Evolutionary conservation across 2,113 vertebrate species (phyloP).

Genomic region (Conger conger): DNA sequence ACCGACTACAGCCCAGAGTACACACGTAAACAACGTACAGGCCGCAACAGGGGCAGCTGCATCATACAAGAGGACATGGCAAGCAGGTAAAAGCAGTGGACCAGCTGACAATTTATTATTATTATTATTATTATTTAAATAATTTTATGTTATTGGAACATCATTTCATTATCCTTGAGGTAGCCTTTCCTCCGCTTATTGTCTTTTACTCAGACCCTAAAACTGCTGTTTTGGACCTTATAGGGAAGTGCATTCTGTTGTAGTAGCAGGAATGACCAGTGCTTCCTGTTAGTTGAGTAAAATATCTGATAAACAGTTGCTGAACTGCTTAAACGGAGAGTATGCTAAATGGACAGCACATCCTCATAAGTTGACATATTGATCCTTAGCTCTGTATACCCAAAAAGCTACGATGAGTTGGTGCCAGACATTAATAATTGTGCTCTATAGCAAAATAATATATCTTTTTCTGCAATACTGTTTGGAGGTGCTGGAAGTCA

Average conservation of each 20-base stretch:
- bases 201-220: neutral
- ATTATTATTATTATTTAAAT: neutral
- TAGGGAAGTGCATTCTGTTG: neutral
- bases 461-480: neutral
- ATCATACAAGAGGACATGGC: constrained; percentile 70
- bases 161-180: too few relatives aligned
- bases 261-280: neutral
- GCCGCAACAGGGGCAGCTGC: constrained; percentile 72
- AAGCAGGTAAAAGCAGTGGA: constrained; percentile 66
- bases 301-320: too few relatives aligned
- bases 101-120: neutral
- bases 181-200: neutral
- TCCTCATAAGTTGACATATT: neutral
- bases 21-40: constrained; percentile 70
- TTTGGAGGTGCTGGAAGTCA: neutral
- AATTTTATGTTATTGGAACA: neutral
- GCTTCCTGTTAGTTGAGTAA: too few relatives aligned
- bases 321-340: too few relatives aligned
- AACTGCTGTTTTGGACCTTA: neutral
- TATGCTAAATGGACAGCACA: too few relatives aligned
- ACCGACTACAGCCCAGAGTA: constrained; percentile 65
- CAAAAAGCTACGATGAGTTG: too few relatives aligned
- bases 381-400: neutral
- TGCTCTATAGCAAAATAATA: too few relatives aligned
- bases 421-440: too few relatives aligned